A percentile compares a stretch with the other conserved stretches of the same genome.
phyloP scores from a whole-genome alignment of 2,888 invertebrate species.

The Rhingia rostrata region DNA sequence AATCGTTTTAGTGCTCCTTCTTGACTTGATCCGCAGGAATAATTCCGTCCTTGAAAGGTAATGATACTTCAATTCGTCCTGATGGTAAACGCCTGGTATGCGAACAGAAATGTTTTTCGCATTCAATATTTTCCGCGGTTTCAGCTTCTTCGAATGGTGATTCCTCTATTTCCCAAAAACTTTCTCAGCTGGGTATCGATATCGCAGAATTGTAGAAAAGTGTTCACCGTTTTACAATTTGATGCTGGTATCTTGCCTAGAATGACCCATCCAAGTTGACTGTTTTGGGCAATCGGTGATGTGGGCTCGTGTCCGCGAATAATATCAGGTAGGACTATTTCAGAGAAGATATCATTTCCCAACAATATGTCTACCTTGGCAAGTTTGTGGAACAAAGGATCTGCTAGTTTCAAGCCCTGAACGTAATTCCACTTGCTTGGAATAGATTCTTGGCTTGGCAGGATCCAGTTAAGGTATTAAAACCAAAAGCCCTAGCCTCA shows the following conservation, averaged over 20 bases:
- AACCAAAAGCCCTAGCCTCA: neutral
- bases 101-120: slow-evolving; percentile 1
- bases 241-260: slow-evolving; percentile 4
- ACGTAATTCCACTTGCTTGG: slow-evolving; percentile 16
- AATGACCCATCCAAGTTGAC: slow-evolving; percentile 25
- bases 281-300: slow-evolving; percentile 40
- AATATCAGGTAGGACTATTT: slow-evolving; percentile 17
- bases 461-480: slow-evolving; percentile 7
- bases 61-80: slow-evolving; percentile 23
- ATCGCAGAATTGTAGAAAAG: neutral
- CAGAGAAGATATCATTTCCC: slow-evolving; percentile 20
- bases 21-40: slow-evolving; percentile 11
- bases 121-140: neutral
- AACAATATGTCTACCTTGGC: slow-evolving; percentile 21
- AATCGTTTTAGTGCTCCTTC: slow-evolving; percentile 12
- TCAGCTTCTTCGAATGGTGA: neutral
- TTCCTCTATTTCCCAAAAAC: slow-evolving; percentile 41
- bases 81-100: slow-evolving; percentile 17
- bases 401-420: slow-evolving; percentile 16
- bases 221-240: neutral
- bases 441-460: neutral
- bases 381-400: slow-evolving; percentile 10
- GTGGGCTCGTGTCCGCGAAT: neutral
- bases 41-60: slow-evolving; percentile 17
- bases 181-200: slow-evolving; percentile 10